Evolutionary conservation across 1,140 invertebrate genomes (phyloP), one percentile per base, ranked within the genome.

Genomic region (Adoxophyes honmai): DNA sequence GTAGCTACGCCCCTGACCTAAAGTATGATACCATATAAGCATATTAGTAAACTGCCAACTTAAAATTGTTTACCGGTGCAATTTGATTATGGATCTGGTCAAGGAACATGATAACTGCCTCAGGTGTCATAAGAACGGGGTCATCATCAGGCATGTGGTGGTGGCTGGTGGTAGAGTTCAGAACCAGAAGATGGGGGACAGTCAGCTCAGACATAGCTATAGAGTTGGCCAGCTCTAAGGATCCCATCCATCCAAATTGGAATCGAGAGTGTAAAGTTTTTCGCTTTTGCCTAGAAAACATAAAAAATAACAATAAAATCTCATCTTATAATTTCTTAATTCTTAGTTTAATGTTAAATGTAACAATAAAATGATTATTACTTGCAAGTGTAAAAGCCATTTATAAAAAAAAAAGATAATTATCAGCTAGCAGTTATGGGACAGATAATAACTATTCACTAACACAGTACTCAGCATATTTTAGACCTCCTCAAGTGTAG

Each of bases 161-260:
- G 78, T 98, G 95, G 84, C 95, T 95, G 6, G 96, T 97, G 3
- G 94, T 95, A 1, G 96, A 94, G 78, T 99, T 98, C 33, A 98
- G 91, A 1, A 98, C 96, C 34, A 99, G 88, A 38, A 98, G 83
- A 89, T 96, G 95, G 4, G 97, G 97, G 36, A 97, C 89, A 5
- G 95, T 93, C 60, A 97, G 86, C 42, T 93, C 91, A 64, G 92
- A 93, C 94, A 98, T 96, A 1, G 96, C 96, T 77, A 99, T 96
- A 38, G 94, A 95, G 89, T 98, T 98, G 4, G 96, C 96, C 66
- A 98, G 84, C 33, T 96, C 94, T 11, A 95, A 94, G 68, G 91
- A 94, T 0, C 95, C 96, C 81, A 94, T 92, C 97, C 97, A 98
- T 21, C 97, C 97, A 91, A 98, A 98, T 81, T 98, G 96, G 80